Conservation (phyloP, 2,113 vertebrate genomes). For the Panurus biarmicus region DNA sequence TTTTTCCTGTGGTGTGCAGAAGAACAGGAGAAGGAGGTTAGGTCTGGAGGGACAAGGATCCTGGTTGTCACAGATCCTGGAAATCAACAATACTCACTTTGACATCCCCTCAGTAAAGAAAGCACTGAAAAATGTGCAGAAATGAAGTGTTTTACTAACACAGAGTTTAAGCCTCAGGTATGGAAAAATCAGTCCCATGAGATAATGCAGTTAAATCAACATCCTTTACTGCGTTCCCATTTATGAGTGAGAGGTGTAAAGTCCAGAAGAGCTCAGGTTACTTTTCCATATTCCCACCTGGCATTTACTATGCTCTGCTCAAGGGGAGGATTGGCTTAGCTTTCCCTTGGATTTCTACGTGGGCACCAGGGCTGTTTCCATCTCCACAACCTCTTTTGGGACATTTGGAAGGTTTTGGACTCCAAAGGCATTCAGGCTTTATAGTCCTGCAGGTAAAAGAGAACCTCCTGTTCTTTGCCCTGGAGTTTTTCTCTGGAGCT, state of each 20-base stretch:
- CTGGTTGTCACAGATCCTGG: neutral
- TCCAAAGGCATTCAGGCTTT: neutral
- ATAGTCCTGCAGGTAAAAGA: slow-evolving; percentile 11
- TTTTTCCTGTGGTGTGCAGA: neutral
- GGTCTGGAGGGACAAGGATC: neutral
- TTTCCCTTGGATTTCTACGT: neutral
- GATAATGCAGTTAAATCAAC: neutral
- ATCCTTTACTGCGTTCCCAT: slow-evolving; percentile 1
- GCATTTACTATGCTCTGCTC: neutral
- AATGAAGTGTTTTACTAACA: neutral
- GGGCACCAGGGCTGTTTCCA: neutral
- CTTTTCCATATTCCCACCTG: neutral
- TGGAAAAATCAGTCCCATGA: neutral
- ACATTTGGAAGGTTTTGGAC: neutral
- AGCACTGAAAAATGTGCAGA: neutral
- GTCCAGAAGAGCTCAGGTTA: slow-evolving; percentile 62
- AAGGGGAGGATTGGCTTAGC: neutral
- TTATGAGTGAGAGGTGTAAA: slow-evolving; percentile 59
- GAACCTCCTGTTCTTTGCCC: neutral
- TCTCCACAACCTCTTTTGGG: neutral
- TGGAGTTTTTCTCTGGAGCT: neutral
- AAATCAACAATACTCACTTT: neutral
- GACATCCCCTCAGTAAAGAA: neutral
- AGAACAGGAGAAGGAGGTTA: neutral
- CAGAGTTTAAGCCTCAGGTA: neutral